Percentiles rank a stretch among this genome's conserved stretches.
Evolutionary conservation across 2,888 invertebrate genomes (phyloP).

Genomic region (Cheilosia grossa): DNA sequence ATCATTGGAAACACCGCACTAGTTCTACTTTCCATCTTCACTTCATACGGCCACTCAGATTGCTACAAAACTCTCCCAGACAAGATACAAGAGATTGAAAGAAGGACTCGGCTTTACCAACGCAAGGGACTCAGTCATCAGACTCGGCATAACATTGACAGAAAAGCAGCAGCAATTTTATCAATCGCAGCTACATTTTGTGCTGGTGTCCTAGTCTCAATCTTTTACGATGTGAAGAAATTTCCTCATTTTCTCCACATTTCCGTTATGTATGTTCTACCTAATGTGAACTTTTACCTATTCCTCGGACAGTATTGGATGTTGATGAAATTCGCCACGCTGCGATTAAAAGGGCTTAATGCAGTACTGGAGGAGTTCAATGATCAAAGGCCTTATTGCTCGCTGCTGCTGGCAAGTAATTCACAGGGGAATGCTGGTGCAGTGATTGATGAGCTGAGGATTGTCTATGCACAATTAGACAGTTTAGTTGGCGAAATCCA

Average conservation of each 20-base stretch:
- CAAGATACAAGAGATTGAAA: slow-evolving; percentile 35
- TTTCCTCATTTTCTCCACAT: slow-evolving; percentile 37
- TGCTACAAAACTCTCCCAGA: slow-evolving; percentile 34
- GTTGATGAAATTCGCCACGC: slow-evolving; percentile 57
- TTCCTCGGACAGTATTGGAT: slow-evolving; percentile 76
- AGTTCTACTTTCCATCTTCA: slow-evolving; percentile 60
- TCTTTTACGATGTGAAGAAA: slow-evolving; percentile 54
- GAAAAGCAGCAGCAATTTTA: neutral
- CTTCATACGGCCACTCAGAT: slow-evolving; percentile 41
- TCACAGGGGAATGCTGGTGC: slow-evolving; percentile 2
- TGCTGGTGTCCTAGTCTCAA: slow-evolving; percentile 25
- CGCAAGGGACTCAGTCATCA: neutral
- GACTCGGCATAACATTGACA: neutral
- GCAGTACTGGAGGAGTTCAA: slow-evolving; percentile 47
- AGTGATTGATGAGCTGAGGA: slow-evolving; percentile 37
- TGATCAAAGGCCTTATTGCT: neutral
- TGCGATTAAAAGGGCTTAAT: slow-evolving; percentile 66
- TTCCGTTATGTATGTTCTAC: slow-evolving; percentile 69
- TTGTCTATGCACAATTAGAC: slow-evolving; percentile 34
- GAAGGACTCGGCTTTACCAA: slow-evolving; percentile 27
- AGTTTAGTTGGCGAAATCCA: slow-evolving; percentile 36
- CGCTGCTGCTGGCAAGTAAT: slow-evolving; percentile 28
- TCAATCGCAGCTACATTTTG: neutral
- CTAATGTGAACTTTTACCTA: slow-evolving; percentile 75
- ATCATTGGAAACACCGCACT: slow-evolving; percentile 73